These are phyloP conservation scores for Formica selysi DNA, from an alignment of 1,140 invertebrate genomes.

Conservation along the genomic window DNA sequence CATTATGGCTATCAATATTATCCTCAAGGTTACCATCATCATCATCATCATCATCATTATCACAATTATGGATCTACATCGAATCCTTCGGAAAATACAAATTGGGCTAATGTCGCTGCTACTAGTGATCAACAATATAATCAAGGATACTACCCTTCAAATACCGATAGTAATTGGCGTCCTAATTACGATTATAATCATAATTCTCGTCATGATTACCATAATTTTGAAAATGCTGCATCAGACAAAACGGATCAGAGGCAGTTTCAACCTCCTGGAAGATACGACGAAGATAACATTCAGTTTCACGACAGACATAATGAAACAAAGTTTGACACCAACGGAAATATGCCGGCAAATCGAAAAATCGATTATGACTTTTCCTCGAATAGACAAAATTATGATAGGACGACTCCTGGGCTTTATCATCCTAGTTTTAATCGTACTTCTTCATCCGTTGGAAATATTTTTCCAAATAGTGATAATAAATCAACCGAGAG, in stretches of 20 bases:
- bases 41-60: not conserved
- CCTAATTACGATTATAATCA: slow-evolving; percentile 13
- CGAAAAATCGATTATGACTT: slow-evolving; percentile 15
- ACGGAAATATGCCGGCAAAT: not conserved
- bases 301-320: not conserved
- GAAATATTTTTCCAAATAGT: slow-evolving; percentile 66
- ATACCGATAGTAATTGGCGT: slow-evolving; percentile 2
- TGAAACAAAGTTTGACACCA: not conserved
- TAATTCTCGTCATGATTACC: slow-evolving; percentile 27
- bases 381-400: not conserved
- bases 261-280: not conserved
- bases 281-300: slow-evolving; percentile 2
- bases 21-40: slow-evolving; percentile 28
- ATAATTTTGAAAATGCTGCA: slow-evolving; percentile 44
- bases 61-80: slow-evolving; percentile 1
- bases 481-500: not conserved
- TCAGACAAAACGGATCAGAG: slow-evolving; percentile 28
- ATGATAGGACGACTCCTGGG: slow-evolving; percentile 57
- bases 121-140: not conserved
- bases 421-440: slow-evolving; percentile 27
- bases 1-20: not conserved
- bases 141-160: not conserved
- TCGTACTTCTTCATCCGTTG: not conserved
- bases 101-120: not conserved
- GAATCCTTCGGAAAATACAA: slow-evolving; percentile 23